Evolutionary conservation across 1,140 invertebrate species (phyloP).

Genomic region (Ceratitis capitata): DNA sequence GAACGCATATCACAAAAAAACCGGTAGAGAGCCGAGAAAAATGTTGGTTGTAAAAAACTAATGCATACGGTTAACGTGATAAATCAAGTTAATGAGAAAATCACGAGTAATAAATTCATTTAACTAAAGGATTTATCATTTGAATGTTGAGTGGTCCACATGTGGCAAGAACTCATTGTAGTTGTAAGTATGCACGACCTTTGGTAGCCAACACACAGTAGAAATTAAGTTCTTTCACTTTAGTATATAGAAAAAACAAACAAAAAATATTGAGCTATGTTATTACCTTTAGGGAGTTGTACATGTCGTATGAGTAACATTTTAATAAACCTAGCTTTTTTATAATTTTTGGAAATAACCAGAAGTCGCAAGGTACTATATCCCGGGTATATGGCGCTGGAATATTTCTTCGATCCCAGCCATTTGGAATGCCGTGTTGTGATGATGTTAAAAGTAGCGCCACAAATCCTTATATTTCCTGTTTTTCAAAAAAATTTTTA

Average conservation of each 20-base stretch:
- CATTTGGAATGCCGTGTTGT: too few relatives aligned
- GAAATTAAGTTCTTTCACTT: too few relatives aligned
- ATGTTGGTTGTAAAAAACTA: background rate
- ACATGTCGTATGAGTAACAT: conserved; percentile 31
- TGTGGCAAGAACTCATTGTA: background rate
- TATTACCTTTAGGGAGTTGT: background rate
- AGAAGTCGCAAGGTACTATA: too few relatives aligned
- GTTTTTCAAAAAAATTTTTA: too few relatives aligned
- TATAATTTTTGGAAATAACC: too few relatives aligned
- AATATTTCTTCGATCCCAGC: too few relatives aligned
- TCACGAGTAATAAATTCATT: conserved; percentile 41
- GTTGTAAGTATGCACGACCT: background rate
- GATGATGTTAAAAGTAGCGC: too few relatives aligned
- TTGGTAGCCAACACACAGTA: background rate
- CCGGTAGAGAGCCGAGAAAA: background rate
- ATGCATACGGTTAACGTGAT: conserved; percentile 23
- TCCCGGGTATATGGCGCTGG: too few relatives aligned
- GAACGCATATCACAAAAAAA: background rate
- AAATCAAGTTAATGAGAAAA: conserved; percentile 43
- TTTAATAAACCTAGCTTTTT: background rate
- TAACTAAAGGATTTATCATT: conserved; percentile 41
- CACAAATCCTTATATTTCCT: too few relatives aligned
- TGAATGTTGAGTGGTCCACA: conserved; percentile 4
- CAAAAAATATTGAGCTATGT: too few relatives aligned
- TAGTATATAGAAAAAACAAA: too few relatives aligned